Base-by-base conservation (phyloP, 2,888 invertebrate species). In the Meliscaeva auricollis region DNA sequence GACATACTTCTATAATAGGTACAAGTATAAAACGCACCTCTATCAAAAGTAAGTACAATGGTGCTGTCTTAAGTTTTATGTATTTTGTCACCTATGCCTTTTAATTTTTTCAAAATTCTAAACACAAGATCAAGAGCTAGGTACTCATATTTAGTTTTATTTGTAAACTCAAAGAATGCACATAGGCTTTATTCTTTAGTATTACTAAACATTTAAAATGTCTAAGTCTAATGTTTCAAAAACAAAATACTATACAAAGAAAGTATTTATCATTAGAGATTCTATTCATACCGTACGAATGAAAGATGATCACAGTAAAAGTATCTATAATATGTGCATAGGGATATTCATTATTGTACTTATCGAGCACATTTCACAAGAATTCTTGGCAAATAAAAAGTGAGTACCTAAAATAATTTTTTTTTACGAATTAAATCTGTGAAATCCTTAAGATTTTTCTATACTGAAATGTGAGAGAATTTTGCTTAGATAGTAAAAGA, bases 331-430 rank as follows among this genome's bases (percentile, higher is more conserved):
- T 26, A 66, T 74, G 15, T 74, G 46, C 22, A 30, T 64, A 3
- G 68, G 50, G 1, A 56, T 62, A 13, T 26, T 75, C 8, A 44
- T 82, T 9, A 48, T 66, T 3, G n/a, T 70, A 17, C 15, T 74
- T 11, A 4, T 77, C 44, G 41, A 83, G 20, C 60, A 72, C n/a
- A 70, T 74, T n/a, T 73, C 38, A 9, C 50, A 75, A 20, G 82
- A 87, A 41, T 79, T 74, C 15, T 44, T 75, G 1, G 41, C n/a
- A 13, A 26, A 62, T 38, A 74, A 66, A 17, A 77, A 58, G 87
- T 85, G 13, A 44, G 52, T 91, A 3, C 26, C 26, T 26, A 3
- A 4, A 3, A 26, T 26, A 26, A 26, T 26, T 26, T 46, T 46
- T 17, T 15, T 17, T 46, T 15, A n/a, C n/a, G n/a, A n/a, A n/a